A percentile compares a stretch with the other conserved stretches of the same genome.
Evolutionary conservation across 2,888 invertebrate species (phyloP).

Genomic region (Platycheirus albimanus): DNA sequence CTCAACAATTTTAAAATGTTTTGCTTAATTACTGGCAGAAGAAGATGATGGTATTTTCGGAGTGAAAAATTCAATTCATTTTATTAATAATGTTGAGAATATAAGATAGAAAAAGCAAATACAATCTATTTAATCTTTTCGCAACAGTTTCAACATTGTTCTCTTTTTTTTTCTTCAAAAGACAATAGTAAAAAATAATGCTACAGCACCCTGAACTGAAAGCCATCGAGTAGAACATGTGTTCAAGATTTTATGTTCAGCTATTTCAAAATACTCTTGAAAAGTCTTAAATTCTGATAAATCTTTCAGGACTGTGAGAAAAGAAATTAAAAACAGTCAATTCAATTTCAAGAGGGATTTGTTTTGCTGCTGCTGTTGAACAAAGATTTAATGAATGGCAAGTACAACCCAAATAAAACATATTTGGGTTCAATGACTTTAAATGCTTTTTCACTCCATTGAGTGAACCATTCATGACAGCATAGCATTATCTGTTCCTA

Average conservation of each 20-base stretch:
- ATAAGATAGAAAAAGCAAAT: constrained; percentile 36
- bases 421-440: constrained; percentile 68
- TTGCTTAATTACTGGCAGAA: no score
- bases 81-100: constrained; percentile 25
- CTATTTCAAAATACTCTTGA: constrained; percentile 34
- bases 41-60: no score
- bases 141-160: constrained; percentile 17
- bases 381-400: constrained; percentile 75
- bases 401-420: constrained; percentile 76
- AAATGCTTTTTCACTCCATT: no score
- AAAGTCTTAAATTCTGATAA: constrained; percentile 48
- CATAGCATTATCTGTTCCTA: constrained; percentile 76
- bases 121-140: constrained; percentile 24
- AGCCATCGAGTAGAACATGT: constrained; percentile 51
- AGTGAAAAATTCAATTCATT: constrained; percentile 42
- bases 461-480: constrained; percentile 76
- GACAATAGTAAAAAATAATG: constrained; percentile 35
- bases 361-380: constrained; percentile 38
- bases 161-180: constrained; percentile 10
- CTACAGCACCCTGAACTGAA: constrained; percentile 35
- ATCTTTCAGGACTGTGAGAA: constrained; percentile 52
- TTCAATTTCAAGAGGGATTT: no score
- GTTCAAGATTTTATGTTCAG: constrained; percentile 41
- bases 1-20: constrained; percentile 31
- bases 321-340: no score